phyloP scores from a whole-genome alignment of 2,888 invertebrate species.

The Sericinus montela region DNA sequence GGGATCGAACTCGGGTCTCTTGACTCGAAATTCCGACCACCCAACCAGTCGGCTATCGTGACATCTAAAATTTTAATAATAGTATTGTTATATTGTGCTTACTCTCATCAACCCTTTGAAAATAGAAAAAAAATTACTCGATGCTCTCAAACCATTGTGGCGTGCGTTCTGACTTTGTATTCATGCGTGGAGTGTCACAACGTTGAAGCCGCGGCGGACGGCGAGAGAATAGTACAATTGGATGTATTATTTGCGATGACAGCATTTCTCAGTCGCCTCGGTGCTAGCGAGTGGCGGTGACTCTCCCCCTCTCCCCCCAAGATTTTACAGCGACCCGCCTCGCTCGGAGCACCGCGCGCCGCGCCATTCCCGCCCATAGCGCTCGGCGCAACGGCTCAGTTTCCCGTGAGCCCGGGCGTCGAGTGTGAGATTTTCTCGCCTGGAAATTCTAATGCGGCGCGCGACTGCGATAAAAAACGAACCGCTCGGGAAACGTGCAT shows the following conservation, averaged over 20 bases:
- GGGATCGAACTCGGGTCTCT: too few relatives aligned
- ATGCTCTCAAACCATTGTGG: too few relatives aligned
- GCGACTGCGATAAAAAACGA: constrained; percentile 79
- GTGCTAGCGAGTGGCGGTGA: too few relatives aligned
- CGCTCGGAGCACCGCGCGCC: neutral
- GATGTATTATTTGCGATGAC: constrained; percentile 6
- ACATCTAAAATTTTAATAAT: too few relatives aligned
- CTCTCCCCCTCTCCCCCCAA: neutral
- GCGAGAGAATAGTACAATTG: neutral
- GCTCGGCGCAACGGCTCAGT: neutral
- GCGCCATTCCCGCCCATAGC: constrained; percentile 9
- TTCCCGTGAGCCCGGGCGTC: constrained; percentile 29
- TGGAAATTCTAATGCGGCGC: constrained; percentile 77
- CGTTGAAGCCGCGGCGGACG: too few relatives aligned
- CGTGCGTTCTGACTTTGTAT: too few relatives aligned
- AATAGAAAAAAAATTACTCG: too few relatives aligned
- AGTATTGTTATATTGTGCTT: too few relatives aligned
- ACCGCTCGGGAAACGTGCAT: constrained; percentile 72
- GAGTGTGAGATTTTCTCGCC: constrained; percentile 76
- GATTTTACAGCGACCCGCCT: constrained; percentile 2
- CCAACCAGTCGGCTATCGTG: too few relatives aligned
- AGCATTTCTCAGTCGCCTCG: neutral
- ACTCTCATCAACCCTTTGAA: too few relatives aligned
- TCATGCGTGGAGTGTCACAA: too few relatives aligned
- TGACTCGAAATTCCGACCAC: too few relatives aligned